These are phyloP conservation scores for Apodemus agrarius DNA, from an alignment of 2,797 vertebrate genomes.

Conservation along the genomic window DNA sequence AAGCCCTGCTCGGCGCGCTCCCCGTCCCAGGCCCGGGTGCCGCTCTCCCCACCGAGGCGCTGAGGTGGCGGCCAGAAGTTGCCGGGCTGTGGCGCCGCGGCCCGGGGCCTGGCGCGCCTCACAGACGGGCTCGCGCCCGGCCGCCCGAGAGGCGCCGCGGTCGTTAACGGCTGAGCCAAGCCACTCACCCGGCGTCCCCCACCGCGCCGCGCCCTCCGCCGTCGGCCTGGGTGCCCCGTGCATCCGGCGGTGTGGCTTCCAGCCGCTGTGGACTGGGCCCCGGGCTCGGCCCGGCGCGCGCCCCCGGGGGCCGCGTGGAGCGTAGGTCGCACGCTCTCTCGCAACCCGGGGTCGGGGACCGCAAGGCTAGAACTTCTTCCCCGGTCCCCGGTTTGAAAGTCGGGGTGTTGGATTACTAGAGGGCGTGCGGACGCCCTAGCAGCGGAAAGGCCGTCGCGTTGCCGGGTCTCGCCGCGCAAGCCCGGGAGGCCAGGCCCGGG, in stretches of 20 bases:
- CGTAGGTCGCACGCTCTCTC: not conserved
- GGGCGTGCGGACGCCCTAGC: conserved; percentile 28
- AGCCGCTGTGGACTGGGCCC: not conserved
- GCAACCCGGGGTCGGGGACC: not conserved
- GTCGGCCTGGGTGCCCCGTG: not conserved
- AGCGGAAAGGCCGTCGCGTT: not conserved
- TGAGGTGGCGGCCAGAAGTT: conserved; percentile 63
- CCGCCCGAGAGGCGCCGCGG: not conserved
- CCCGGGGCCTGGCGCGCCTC: conserved; percentile 11
- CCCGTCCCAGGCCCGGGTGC: not conserved
- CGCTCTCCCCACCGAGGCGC: not conserved
- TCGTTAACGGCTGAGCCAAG: not conserved
- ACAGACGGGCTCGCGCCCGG: not conserved
- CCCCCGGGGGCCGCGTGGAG: not conserved
- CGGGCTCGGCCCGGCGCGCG: not conserved
- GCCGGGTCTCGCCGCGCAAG: not conserved
- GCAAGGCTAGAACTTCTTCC: not conserved
- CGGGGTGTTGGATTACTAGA: conserved; percentile 64
- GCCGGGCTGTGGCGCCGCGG: conserved; percentile 5
- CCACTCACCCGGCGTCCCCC: not conserved
- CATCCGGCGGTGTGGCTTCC: not conserved
- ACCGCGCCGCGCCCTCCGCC: not conserved
- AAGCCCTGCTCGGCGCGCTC: conserved; percentile 50
- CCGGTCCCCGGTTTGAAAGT: not conserved
- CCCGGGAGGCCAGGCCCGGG: not conserved